These are phyloP conservation scores for Tachina lurida DNA, from an alignment of 2,888 invertebrate genomes.

Conservation along the genomic window DNA sequence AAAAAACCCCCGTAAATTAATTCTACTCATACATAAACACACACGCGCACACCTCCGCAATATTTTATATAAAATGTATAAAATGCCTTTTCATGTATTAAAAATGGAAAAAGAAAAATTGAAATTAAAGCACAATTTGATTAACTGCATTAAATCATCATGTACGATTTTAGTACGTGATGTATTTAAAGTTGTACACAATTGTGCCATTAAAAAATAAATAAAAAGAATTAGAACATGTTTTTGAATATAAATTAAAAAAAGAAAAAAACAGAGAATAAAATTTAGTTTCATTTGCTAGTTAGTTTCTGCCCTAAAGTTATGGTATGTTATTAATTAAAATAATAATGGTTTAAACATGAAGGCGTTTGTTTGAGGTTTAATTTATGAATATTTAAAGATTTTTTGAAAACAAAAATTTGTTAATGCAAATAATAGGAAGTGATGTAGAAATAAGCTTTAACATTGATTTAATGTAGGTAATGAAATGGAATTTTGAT, in stretches of 20 bases:
- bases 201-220: slow-evolving; percentile 47
- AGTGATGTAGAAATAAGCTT: background rate
- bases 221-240: slow-evolving; percentile 22
- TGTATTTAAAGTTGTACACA: slow-evolving; percentile 47
- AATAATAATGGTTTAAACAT: slow-evolving; percentile 2
- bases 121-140: slow-evolving; percentile 49
- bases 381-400: background rate
- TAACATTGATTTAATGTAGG: background rate
- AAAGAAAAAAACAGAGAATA: background rate
- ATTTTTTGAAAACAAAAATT: background rate
- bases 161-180: slow-evolving; percentile 59
- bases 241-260: background rate
- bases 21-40: background rate
- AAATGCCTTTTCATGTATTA: slow-evolving; percentile 40
- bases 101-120: slow-evolving; percentile 22
- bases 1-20: background rate
- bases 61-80: slow-evolving; percentile 8
- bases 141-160: slow-evolving; percentile 61
- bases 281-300: background rate
- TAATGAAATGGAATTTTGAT: too few relatives aligned
- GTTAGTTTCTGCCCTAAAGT: slow-evolving; percentile 12
- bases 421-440: too few relatives aligned
- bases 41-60: background rate
- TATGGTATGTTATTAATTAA: slow-evolving; percentile 28
- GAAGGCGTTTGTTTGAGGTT: background rate